These are phyloP conservation scores for Eupsilia transversa DNA, from an alignment of 2,888 invertebrate species.

Conservation along the genomic window DNA sequence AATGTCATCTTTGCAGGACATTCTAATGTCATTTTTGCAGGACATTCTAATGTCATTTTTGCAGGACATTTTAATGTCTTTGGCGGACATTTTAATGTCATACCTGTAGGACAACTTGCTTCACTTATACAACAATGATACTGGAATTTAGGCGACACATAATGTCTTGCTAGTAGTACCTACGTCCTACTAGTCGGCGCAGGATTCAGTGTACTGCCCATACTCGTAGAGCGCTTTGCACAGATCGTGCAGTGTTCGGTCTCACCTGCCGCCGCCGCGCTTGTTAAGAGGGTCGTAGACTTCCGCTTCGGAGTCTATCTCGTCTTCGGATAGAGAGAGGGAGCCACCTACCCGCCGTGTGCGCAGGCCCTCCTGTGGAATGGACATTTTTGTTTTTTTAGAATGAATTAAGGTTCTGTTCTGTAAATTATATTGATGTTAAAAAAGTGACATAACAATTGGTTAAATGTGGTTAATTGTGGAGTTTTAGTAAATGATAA, in stretches of 20 bases:
- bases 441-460: not conserved
- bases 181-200: constrained; percentile 49
- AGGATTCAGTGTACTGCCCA: constrained; percentile 67
- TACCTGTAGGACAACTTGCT: not conserved
- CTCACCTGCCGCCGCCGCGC: constrained; percentile 86
- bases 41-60: not conserved
- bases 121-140: constrained; percentile 17
- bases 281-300: constrained; percentile 87
- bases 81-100: not conserved
- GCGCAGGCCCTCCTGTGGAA: constrained; percentile 88
- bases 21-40: not conserved
- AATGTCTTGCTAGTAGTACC: constrained; percentile 15
- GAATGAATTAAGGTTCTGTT: not conserved
- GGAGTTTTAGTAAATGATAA: not conserved
- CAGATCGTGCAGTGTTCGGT: constrained; percentile 86
- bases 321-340: constrained; percentile 95
- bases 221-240: constrained; percentile 87
- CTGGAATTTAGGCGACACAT: constrained; percentile 25
- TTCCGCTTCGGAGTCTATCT: constrained; percentile 93
- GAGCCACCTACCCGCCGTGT: constrained; percentile 94
- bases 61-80: not conserved
- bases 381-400: not conserved
- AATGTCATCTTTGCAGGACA: not conserved
- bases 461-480: constrained; percentile 7
- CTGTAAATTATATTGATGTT: not conserved